Percentiles rank a stretch among this genome's conserved stretches.
Conservation (phyloP, 2,113 vertebrate species). For the Scomber scombrus region DNA sequence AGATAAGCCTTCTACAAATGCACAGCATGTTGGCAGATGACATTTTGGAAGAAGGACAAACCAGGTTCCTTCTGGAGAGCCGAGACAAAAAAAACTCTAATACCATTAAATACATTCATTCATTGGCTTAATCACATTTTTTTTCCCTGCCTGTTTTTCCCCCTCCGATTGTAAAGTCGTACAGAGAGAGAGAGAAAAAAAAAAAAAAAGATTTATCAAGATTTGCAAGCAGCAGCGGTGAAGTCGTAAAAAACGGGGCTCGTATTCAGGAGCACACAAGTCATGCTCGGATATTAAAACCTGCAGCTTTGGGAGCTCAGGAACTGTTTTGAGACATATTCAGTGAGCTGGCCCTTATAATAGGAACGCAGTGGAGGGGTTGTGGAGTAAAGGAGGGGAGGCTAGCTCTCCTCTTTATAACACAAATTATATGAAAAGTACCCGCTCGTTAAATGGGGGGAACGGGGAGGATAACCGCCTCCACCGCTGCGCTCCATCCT, state of each 20-base stretch:
- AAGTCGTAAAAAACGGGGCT: constrained; percentile 56
- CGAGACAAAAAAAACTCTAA: constrained; percentile 12
- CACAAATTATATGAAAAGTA: constrained; percentile 49
- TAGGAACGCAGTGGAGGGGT: constrained; percentile 17
- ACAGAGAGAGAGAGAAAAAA: no score
- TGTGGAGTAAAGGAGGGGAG: constrained; percentile 7
- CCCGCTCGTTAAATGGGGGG: constrained; percentile 48
- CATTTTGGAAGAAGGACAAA: constrained; percentile 56
- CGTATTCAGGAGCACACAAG: constrained; percentile 33
- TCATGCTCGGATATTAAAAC: constrained; percentile 47
- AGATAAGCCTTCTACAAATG: constrained; percentile 56
- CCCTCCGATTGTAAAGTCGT: constrained; percentile 21
- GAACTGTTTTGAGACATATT: constrained; percentile 22
- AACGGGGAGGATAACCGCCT: constrained; percentile 19
- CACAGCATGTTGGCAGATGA: constrained; percentile 53
- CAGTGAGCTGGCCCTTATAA: background rate
- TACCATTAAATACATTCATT: constrained; percentile 39
- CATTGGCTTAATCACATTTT: constrained; percentile 52
- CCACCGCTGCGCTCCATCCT: constrained; percentile 16
- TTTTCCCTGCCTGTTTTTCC: constrained; percentile 17
- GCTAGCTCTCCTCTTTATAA: constrained; percentile 28
- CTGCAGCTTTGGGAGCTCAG: constrained; percentile 19
- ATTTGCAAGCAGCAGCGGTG: constrained; percentile 9
- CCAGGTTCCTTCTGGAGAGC: constrained; percentile 41
- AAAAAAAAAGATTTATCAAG: constrained; percentile 31